These are phyloP conservation scores for Pimephales promelas DNA, from an alignment of 2,113 vertebrate species.

Conservation along the genomic window DNA sequence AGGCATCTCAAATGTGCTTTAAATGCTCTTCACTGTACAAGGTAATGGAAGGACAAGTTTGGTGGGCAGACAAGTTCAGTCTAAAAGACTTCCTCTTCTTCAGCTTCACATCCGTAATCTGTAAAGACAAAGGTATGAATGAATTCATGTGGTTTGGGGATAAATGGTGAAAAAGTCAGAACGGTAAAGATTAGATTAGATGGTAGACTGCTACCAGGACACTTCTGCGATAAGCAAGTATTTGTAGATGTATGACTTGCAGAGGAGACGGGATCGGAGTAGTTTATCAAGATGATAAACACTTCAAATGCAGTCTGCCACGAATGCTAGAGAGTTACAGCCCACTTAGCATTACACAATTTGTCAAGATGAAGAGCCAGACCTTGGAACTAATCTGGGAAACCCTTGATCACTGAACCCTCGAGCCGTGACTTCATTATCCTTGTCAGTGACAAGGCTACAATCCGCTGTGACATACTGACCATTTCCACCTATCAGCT, in stretches of 20 bases:
- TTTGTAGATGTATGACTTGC: constrained; percentile 33
- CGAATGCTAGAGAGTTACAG: constrained; percentile 12
- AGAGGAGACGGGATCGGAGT: not conserved
- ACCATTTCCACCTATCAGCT: constrained; percentile 85
- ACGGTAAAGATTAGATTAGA: not conserved
- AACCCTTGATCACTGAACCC: constrained; percentile 19
- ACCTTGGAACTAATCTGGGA: constrained; percentile 21
- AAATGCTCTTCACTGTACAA: not conserved
- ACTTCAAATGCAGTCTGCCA: constrained; percentile 34
- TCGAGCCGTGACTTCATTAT: not conserved
- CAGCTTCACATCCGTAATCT: constrained; percentile 73
- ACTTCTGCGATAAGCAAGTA: constrained; percentile 22
- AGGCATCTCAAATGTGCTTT: constrained; percentile 4
- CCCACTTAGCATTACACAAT: constrained; percentile 32
- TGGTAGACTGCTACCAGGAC: not conserved
- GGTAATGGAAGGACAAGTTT: not conserved
- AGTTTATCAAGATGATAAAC: constrained; percentile 37
- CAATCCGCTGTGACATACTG: constrained; percentile 48
- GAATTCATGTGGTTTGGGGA: not conserved
- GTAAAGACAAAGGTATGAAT: constrained; percentile 22
- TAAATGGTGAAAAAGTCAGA: not conserved
- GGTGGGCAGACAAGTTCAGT: not conserved
- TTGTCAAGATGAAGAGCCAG: constrained; percentile 33
- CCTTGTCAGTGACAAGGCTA: constrained; percentile 8
- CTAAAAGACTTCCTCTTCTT: constrained; percentile 72